A percentile compares a stretch with the other conserved stretches of the same genome.
Evolutionary conservation across 1,140 invertebrate species (phyloP).

Genomic region (silkworm (Bombyx mori)): ASM3026992v2 NC_085130.1:18901001-18901500

Average conservation of each 20-base stretch:
- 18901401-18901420: conserved; percentile 84
- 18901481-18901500: conserved; percentile 80
- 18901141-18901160: no score
- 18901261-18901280: conserved; percentile 1
- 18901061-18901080: no score
- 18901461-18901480: conserved; percentile 78
- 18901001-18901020: no score
- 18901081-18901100: no score
- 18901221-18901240: background rate
- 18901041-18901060: no score
- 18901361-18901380: conserved; percentile 93
- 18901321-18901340: conserved; percentile 93
- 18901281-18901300: conserved; percentile 15
- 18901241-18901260: background rate
- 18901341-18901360: conserved; percentile 93
- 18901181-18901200: no score
- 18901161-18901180: no score
- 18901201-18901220: no score
- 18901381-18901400: conserved; percentile 90
- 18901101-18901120: no score
- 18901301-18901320: conserved; percentile 86
- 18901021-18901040: no score
- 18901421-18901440: conserved; percentile 76
- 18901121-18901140: no score
- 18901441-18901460: conserved; percentile 67